Evolutionary conservation across 2,888 invertebrate species (phyloP).

Genomic region (Drosophila buzzatii): DNA sequence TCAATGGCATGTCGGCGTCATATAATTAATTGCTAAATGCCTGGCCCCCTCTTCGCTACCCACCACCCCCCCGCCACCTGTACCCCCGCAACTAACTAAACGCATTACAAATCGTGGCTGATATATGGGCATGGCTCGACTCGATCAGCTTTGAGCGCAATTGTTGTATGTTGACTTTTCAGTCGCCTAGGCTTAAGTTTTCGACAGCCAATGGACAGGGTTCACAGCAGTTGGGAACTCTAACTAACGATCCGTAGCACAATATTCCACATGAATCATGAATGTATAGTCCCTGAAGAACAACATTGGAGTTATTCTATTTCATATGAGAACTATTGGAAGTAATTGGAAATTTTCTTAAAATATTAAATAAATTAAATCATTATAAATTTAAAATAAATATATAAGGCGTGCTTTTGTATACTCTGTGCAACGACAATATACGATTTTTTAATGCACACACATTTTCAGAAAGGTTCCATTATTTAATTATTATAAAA

Average conservation of each 20-base stretch:
- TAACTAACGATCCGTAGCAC: neutral
- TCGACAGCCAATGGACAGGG: slow-evolving; percentile 1
- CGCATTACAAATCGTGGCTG: slow-evolving; percentile 13
- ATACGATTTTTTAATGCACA: too few relatives aligned
- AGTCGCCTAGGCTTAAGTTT: slow-evolving; percentile 1
- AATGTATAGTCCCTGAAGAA: neutral
- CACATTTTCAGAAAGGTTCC: too few relatives aligned
- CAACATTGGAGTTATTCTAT: neutral
- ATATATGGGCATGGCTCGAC: slow-evolving; percentile 28
- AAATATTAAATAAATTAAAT: neutral
- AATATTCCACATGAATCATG: neutral
- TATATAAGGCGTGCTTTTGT: neutral
- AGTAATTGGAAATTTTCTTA: neutral
- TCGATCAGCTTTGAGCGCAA: neutral
- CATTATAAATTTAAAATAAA: neutral
- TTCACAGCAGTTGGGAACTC: slow-evolving; percentile 2
- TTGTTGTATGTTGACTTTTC: neutral
- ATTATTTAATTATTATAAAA: too few relatives aligned
- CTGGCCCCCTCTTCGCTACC: neutral
- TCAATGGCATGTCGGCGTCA: slow-evolving; percentile 48
- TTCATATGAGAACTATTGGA: too few relatives aligned
- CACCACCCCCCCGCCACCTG: neutral
- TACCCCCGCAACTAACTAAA: neutral
- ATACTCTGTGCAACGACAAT: too few relatives aligned
- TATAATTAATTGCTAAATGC: slow-evolving; percentile 50